phyloP scores from a whole-genome alignment of 2,888 invertebrate genomes.

The Rhabditophanes sp. region DNA sequence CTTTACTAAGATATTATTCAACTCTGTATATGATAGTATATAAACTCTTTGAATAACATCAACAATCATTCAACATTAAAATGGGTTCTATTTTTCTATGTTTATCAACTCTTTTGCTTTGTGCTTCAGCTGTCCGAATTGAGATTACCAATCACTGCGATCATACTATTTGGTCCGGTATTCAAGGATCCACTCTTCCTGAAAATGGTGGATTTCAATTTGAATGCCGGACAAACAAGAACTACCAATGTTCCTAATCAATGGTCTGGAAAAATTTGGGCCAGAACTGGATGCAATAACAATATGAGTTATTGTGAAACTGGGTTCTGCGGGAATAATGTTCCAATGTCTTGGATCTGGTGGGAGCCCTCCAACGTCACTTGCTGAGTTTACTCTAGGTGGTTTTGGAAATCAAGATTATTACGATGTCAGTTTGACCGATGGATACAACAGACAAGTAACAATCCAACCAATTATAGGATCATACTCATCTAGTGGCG shows the following conservation, averaged over 20 bases:
- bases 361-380: constrained; percentile 46
- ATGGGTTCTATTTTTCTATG: no score
- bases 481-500: constrained; percentile 8
- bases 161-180: constrained; percentile 30
- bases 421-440: constrained; percentile 46
- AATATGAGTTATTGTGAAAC: constrained; percentile 25
- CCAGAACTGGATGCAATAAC: constrained; percentile 23
- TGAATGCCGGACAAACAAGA: constrained; percentile 12
- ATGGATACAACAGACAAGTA: constrained; percentile 5
- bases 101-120: no score
- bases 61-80: no score
- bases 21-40: no score
- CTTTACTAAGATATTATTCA: no score
- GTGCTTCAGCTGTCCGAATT: no score
- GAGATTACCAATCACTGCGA: constrained; percentile 29
- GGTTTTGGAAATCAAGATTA: constrained; percentile 20
- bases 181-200: constrained; percentile 17
- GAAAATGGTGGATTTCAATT: constrained; percentile 22
- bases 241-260: constrained; percentile 16
- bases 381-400: constrained; percentile 48
- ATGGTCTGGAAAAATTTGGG: constrained; percentile 28
- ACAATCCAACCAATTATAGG: constrained; percentile 4
- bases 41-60: no score
- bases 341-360: constrained; percentile 47
- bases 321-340: constrained; percentile 23